phyloP scores from a whole-genome alignment of 2,888 invertebrate species.

The Thysanoteuthis rhombus region DNA sequence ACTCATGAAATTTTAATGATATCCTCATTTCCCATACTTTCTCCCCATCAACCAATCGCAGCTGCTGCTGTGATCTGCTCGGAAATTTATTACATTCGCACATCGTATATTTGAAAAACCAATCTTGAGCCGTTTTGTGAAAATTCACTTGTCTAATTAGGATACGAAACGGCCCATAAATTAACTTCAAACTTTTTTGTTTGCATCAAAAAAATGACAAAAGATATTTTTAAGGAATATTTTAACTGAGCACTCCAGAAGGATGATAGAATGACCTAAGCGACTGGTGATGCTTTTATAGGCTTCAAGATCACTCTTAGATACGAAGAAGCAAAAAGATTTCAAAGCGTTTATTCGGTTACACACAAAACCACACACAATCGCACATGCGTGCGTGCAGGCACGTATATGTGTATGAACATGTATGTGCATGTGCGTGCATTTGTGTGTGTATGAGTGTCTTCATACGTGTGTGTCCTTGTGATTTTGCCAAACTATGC shows the following conservation, averaged over 20 bases:
- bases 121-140: not conserved
- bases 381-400: too few relatives aligned
- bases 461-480: too few relatives aligned
- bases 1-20: not conserved
- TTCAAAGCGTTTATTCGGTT: not conserved
- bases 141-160: not conserved
- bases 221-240: not conserved
- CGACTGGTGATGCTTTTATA: not conserved
- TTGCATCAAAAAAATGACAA: not conserved
- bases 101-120: slow-evolving; percentile 12
- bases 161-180: not conserved
- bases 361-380: not conserved
- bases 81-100: not conserved
- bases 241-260: not conserved
- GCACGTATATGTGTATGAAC: too few relatives aligned
- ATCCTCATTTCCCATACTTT: not conserved
- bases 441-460: too few relatives aligned
- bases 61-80: not conserved
- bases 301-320: not conserved
- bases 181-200: not conserved
- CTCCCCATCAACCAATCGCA: not conserved
- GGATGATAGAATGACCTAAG: too few relatives aligned
- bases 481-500: too few relatives aligned
- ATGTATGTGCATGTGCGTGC: not conserved
- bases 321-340: not conserved